phyloP scores from a whole-genome alignment of 2,888 invertebrate species.

The Zygaena filipendulae region DNA sequence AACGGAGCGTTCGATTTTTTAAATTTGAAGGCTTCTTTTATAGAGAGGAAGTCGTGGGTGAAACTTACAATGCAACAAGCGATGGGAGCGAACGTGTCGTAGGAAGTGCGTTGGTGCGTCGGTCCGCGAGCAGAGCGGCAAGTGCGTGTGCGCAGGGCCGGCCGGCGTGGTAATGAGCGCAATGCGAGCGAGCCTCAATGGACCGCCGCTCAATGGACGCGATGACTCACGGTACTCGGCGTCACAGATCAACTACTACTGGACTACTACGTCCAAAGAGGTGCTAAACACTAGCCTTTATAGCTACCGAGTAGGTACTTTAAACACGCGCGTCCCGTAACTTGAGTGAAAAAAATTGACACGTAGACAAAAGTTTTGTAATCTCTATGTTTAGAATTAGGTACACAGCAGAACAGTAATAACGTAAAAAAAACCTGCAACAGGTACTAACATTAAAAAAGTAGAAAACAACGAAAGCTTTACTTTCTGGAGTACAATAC shows the following conservation, averaged over 20 bases:
- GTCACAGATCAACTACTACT: constrained; percentile 53
- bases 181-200: constrained; percentile 60
- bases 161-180: constrained; percentile 65
- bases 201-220: constrained; percentile 40
- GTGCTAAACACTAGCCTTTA: constrained; percentile 5
- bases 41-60: constrained; percentile 54
- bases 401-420: too few species aligned
- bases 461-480: too few species aligned
- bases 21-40: constrained; percentile 26
- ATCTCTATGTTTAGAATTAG: too few species aligned
- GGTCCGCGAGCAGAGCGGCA: constrained; percentile 51
- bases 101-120: constrained; percentile 49
- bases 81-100: constrained; percentile 48
- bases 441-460: too few species aligned
- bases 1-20: constrained; percentile 16
- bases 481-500: too few species aligned
- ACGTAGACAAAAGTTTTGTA: too few species aligned
- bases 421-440: too few species aligned
- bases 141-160: constrained; percentile 61
- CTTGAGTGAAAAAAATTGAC: too few species aligned
- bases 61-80: constrained; percentile 54
- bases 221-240: constrained; percentile 63
- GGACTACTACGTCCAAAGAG: constrained; percentile 6
- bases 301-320: too few species aligned
- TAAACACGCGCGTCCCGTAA: too few species aligned